Base-by-base conservation (phyloP, 1,140 invertebrate genomes). In the Arctopsyche grandis region DNA sequence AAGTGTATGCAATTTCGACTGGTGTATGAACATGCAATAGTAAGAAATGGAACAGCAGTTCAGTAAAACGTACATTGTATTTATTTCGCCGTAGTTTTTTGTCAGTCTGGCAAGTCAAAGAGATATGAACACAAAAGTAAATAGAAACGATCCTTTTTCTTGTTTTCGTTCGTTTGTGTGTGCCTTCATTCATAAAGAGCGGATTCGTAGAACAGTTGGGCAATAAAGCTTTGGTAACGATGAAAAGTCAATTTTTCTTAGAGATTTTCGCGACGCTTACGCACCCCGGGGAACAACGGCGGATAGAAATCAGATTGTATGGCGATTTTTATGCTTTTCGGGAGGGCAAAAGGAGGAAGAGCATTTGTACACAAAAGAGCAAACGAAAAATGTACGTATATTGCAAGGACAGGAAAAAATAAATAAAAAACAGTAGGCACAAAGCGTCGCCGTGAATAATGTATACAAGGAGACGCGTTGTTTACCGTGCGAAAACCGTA, bases 401-500 rank as follows among this genome's bases (percentile, higher is more conserved):
- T 71, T 46, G n/a, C 12, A 29, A 21, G 56, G 56, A 60, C 56
- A 21, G 56, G 16, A 9, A 21, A 60, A 60, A 60, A 60, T n/a
- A n/a, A 26, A 52, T 38, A 63, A 60, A 63, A 52, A 63, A 38
- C 52, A 44, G 22, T 29, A 66, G 63, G 24, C 63, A 76, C 52
- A 76, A 60, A 63, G 74, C 48, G 26, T 76, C 48, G 46, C 74
- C n/a, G 21, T 76, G 74, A 63, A 76, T 76, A 76, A 76, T 76
- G 56, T 66, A 63, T 48, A 76, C 38, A 63, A 48, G 26, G 56
- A 76, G 56, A 76, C 75, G 66, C 73, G 71, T 82, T 82, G 81
- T 82, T 80, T 82, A 77, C 79, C 48, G 70, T 76, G 70, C 21
- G 60, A 80, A 66, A 74, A 77, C 21, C 46, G 58, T 63, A 63